Evolutionary conservation across 2,797 vertebrate species (phyloP).

Genomic region (Odontamblyopus lacepedii): DNA sequence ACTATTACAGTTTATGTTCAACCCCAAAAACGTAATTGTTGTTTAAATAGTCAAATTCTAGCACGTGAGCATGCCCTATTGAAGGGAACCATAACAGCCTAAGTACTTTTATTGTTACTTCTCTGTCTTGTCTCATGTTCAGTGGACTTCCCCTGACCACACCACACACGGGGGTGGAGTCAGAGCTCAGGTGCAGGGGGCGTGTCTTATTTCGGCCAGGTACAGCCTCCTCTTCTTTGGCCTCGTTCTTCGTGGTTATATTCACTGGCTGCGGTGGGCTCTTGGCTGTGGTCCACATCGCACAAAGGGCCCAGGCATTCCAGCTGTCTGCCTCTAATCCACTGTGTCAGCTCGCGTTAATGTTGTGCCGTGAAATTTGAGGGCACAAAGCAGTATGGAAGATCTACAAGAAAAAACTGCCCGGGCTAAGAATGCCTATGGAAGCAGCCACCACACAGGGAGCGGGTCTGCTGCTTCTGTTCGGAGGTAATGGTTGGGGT

Average conservation of each 20-base stretch:
- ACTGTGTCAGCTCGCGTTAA: slow-evolving; percentile 98
- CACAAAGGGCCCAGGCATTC: slow-evolving; percentile 97
- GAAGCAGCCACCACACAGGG: slow-evolving; percentile 76
- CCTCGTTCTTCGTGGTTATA: slow-evolving; percentile 68
- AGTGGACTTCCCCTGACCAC: slow-evolving; percentile 31
- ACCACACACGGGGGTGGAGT: slow-evolving; percentile 39
- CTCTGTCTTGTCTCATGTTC: slow-evolving; percentile 8
- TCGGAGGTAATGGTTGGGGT: slow-evolving; percentile 72
- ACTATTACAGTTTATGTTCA: no score
- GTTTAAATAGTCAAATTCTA: no score
- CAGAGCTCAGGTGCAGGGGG: slow-evolving; percentile 28
- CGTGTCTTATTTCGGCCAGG: slow-evolving; percentile 43
- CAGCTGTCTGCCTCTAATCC: slow-evolving; percentile 99
- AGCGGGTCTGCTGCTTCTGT: slow-evolving; percentile 41
- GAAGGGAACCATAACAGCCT: not conserved
- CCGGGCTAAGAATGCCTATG: slow-evolving; percentile 87
- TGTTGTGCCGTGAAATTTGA: slow-evolving; percentile 97
- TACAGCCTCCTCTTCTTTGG: slow-evolving; percentile 69
- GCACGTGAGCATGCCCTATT: no score
- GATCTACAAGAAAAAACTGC: slow-evolving; percentile 82
- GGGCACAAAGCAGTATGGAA: slow-evolving; percentile 90
- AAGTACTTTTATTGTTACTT: not conserved
- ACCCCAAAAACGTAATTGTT: no score
- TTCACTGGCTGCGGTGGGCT: slow-evolving; percentile 85
- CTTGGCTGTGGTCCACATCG: slow-evolving; percentile 91